These are phyloP conservation scores for Dermochelys coriacea DNA, from an alignment of 2,797 vertebrate species.

Conservation along the genomic window DNA sequence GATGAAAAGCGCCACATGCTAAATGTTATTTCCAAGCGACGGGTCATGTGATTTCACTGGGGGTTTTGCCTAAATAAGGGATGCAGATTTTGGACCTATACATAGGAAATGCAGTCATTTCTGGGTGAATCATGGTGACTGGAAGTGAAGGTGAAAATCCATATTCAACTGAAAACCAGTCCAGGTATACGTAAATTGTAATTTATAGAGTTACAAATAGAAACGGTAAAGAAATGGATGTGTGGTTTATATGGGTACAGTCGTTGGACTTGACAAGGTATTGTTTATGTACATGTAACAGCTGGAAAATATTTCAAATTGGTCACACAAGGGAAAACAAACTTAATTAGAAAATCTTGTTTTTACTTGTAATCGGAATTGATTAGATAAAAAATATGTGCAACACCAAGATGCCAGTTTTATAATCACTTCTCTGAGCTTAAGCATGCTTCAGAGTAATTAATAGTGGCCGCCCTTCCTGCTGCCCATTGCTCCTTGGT, in stretches of 20 bases:
- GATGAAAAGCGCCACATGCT: background rate
- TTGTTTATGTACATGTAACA: background rate
- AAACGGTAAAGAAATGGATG: background rate
- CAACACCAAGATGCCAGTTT: background rate
- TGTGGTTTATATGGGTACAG: background rate
- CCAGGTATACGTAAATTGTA: conserved; percentile 3
- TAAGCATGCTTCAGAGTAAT: background rate
- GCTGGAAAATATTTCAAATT: background rate
- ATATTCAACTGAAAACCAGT: background rate
- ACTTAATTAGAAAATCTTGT: background rate
- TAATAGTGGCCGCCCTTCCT: background rate
- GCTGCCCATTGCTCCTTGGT: background rate
- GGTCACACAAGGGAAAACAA: background rate
- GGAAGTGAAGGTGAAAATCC: background rate
- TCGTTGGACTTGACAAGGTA: background rate
- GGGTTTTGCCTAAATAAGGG: background rate
- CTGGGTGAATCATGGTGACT: background rate
- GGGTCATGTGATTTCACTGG: background rate
- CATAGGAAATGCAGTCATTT: background rate
- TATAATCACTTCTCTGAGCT: background rate
- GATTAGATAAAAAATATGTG: background rate
- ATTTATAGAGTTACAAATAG: background rate
- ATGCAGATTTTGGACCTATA: background rate
- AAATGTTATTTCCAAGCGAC: background rate
- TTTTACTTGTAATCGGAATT: background rate